Base-by-base conservation (phyloP, 2,888 invertebrate genomes). In the Agrotis ipsilon region DNA sequence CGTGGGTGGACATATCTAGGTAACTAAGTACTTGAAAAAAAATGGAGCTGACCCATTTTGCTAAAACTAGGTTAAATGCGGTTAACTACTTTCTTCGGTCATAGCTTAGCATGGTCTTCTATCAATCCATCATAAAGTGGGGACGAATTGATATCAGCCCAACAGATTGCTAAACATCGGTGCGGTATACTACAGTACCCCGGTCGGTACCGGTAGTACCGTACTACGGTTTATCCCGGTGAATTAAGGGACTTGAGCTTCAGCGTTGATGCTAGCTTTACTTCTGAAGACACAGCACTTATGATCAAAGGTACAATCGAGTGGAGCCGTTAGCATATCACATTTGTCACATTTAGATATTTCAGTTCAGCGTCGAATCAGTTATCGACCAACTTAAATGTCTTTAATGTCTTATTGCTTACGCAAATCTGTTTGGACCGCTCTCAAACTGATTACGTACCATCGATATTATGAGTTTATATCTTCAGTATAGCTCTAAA, bases 401-500 rank as follows among this genome's bases (percentile, higher is more conserved):
- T 39, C 39, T 39, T 39, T 39, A n/a, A n/a, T n/a, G n/a, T 32
- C 32, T 32, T 32, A 32, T 32, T 32, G 32, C 32, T 32, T 9
- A 9, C 32, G 39, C 11, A 39, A 39, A 39, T 39, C 39, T 39
- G 39, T 39, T 9, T 39, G 11, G 11, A 39, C 39, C 9, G 9
- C 39, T 39, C 39, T 39, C 39, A 39, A 39, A 39, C 39, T 39
- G 11, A 11, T 39, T 39, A 9, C 39, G 39, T 39, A 39, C 39
- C 39, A 39, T 39, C 39, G 39, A 39, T 39, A 11, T 11, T n/a
- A 39, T 11, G 39, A 39, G 39, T 39, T 39, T 11, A 9, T 39
- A 11, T 11, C 39, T 39, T 39, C 11, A n/a, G 18, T 5, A 51
- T 5, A 48, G 39, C 39, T 55, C 57, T 70, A 63, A 52, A 68